Evolutionary conservation across 2,113 vertebrate species (phyloP).

Genomic region (Leptobrachium ailaonicum): DNA sequence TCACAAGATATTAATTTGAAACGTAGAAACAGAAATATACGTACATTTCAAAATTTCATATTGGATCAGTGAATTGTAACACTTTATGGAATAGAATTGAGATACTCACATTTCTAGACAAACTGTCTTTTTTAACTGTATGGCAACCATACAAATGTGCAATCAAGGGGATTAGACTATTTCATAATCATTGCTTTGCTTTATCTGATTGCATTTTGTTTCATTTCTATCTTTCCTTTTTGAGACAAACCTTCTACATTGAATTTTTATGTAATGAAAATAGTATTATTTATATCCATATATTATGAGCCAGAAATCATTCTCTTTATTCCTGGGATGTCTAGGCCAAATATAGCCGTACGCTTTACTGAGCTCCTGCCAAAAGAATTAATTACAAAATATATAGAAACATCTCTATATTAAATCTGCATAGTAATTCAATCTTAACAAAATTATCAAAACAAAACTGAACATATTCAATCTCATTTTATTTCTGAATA

Average conservation of each 20-base stretch:
- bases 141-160: not conserved
- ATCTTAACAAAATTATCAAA: slow-evolving; percentile 11
- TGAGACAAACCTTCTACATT: slow-evolving; percentile 10
- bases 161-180: not conserved
- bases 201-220: not conserved
- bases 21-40: too few relatives aligned
- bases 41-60: too few relatives aligned
- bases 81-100: too few relatives aligned
- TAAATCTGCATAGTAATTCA: slow-evolving; percentile 5
- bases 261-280: slow-evolving; percentile 17
- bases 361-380: slow-evolving; percentile 22
- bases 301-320: slow-evolving; percentile 2
- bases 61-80: too few relatives aligned
- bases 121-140: not conserved
- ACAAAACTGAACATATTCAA: slow-evolving; percentile 8
- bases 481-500: slow-evolving; percentile 1
- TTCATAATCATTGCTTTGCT: not conserved
- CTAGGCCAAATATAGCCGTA: slow-evolving; percentile 11
- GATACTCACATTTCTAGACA: too few relatives aligned
- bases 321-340: slow-evolving; percentile 13
- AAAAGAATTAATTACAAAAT: slow-evolving; percentile 25
- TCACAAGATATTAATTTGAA: too few relatives aligned
- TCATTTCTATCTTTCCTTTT: not conserved
- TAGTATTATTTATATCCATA: slow-evolving; percentile 21
- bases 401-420: slow-evolving; percentile 27